These are phyloP conservation scores for Copsychus sechellarum DNA, from an alignment of 2,113 vertebrate genomes.

Conservation along the genomic window DNA sequence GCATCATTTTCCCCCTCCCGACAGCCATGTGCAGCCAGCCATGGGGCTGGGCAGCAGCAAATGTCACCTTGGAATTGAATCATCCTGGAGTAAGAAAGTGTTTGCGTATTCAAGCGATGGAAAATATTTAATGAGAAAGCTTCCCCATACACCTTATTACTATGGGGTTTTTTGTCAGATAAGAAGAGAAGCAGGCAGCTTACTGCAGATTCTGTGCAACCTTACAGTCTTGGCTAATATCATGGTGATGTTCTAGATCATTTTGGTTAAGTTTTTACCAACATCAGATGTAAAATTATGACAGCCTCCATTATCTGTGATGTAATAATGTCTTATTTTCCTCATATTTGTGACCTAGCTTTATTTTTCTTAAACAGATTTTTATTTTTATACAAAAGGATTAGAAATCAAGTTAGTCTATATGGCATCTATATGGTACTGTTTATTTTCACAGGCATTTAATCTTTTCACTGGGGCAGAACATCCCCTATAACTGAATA, in stretches of 20 bases:
- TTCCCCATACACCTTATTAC: neutral
- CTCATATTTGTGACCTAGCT: neutral
- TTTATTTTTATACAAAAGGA: neutral
- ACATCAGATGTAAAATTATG: neutral
- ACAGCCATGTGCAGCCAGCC: neutral
- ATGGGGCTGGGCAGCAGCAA: neutral
- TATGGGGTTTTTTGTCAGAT: neutral
- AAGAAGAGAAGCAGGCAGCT: neutral
- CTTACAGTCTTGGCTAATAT: neutral
- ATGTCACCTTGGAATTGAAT: neutral
- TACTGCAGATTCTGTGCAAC: neutral
- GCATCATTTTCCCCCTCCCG: accelerated
- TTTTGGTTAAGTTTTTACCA: neutral
- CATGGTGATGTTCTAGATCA: neutral
- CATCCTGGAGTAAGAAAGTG: neutral
- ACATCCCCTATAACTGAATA: neutral
- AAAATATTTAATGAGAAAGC: neutral
- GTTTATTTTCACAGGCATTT: neutral
- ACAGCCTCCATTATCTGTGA: neutral
- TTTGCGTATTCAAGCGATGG: neutral
- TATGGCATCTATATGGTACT: neutral
- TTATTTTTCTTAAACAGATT: neutral
- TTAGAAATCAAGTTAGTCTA: neutral
- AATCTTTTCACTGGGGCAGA: neutral
- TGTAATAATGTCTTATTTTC: neutral